A percentile compares a stretch with the other conserved stretches of the same genome.
These are phyloP conservation scores for Pharmacophagus antenor DNA, from an alignment of 2,888 invertebrate genomes.

Conservation along the genomic window DNA sequence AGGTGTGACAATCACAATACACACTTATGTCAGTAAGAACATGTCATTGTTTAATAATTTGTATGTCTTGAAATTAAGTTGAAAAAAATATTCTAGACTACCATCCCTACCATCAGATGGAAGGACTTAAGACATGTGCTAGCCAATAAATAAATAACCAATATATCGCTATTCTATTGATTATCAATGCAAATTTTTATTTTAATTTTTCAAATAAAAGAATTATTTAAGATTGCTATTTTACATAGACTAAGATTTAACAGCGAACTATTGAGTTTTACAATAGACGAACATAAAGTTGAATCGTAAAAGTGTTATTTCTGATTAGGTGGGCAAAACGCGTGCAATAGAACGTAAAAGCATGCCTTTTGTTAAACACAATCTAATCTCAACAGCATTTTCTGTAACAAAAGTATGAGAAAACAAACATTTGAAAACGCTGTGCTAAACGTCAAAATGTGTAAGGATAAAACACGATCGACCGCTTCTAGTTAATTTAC, in stretches of 20 bases:
- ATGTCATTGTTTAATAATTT: no score
- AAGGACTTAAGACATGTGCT: no score
- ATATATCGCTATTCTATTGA: no score
- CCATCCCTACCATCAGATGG: no score
- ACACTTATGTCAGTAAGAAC: no score
- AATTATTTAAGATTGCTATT: conserved; percentile 9
- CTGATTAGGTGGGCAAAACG: conserved; percentile 53
- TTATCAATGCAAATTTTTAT: no score
- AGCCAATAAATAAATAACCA: no score
- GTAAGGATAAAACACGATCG: background rate
- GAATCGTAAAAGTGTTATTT: conserved; percentile 65
- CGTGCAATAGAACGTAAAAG: conserved; percentile 40
- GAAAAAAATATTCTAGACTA: no score
- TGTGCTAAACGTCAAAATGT: background rate
- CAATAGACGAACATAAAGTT: conserved; percentile 59
- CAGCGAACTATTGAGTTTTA: conserved; percentile 54
- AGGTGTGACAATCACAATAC: no score
- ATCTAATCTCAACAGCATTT: background rate
- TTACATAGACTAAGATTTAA: conserved; percentile 41
- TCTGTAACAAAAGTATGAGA: background rate
- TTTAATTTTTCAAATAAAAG: background rate
- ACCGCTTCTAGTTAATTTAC: no score
- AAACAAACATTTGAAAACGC: no score
- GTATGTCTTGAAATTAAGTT: no score
- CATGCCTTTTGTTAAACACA: conserved; percentile 10